A percentile compares a stretch with the other conserved stretches of the same genome.
phyloP scores from a whole-genome alignment of 2,113 vertebrate genomes.

The Callorhinus ursinus region DNA sequence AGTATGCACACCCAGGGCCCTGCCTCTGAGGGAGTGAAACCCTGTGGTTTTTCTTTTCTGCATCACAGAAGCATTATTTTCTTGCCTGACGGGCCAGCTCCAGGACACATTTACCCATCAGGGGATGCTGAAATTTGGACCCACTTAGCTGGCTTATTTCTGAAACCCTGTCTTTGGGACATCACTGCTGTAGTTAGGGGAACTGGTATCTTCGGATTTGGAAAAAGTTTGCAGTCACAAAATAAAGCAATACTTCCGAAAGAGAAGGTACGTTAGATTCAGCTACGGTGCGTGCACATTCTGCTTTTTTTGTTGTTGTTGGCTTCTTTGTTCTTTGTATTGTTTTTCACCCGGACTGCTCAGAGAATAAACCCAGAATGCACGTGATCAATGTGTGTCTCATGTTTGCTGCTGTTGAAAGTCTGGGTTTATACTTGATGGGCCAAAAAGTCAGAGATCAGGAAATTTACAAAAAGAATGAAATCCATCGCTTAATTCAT shows the following conservation, averaged over 20 bases:
- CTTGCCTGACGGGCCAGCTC: neutral
- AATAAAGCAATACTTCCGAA: fast-evolving
- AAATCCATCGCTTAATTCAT: fast-evolving
- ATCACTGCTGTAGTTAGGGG: neutral
- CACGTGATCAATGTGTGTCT: fast-evolving
- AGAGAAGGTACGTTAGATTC: fast-evolving
- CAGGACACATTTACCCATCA: neutral
- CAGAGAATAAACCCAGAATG: neutral
- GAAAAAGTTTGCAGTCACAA: neutral
- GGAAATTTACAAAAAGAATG: neutral
- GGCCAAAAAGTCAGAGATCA: neutral
- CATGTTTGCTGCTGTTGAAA: fast-evolving
- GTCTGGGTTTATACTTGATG: neutral
- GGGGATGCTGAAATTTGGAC: neutral
- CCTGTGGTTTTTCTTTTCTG: neutral
- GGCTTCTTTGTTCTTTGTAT: fast-evolving
- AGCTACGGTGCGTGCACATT: fast-evolving
- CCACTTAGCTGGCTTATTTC: neutral
- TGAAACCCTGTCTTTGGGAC: neutral
- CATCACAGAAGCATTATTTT: neutral
- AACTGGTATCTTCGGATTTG: fast-evolving
- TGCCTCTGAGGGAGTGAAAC: fast-evolving
- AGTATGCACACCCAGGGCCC: fast-evolving
- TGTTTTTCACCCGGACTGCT: neutral
- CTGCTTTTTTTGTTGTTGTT: neutral